Conservation (phyloP, 2,113 vertebrate genomes). For the Vidua chalybeata region DNA sequence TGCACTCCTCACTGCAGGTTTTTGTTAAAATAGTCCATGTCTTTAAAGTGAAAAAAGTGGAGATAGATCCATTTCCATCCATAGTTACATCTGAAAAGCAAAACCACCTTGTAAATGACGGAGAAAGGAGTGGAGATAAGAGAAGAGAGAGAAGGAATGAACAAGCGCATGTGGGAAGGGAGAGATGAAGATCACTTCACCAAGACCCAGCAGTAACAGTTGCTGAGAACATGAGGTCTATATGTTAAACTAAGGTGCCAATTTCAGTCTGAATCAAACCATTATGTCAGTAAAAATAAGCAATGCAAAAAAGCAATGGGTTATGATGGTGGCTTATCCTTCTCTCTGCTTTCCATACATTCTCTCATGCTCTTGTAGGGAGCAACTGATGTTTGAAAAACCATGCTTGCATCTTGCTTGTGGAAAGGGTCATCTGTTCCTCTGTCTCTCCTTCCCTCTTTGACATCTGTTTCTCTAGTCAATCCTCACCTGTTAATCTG, state of each 20-base stretch:
- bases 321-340: background rate
- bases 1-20: background rate
- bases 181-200: background rate
- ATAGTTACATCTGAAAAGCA: slow-evolving; percentile 56
- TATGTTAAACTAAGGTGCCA: slow-evolving; percentile 23
- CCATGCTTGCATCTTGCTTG: background rate
- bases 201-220: background rate
- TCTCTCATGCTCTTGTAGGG: background rate
- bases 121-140: background rate
- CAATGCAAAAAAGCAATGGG: background rate
- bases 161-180: background rate
- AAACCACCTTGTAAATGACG: background rate
- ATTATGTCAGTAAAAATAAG: slow-evolving; percentile 22
- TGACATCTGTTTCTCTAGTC: slow-evolving; percentile 64
- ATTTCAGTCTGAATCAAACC: slow-evolving; percentile 17
- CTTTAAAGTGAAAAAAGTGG: slow-evolving; percentile 29
- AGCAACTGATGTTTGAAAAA: slow-evolving; percentile 42
- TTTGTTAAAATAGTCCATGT: slow-evolving; percentile 24
- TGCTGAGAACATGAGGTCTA: background rate
- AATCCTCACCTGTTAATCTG: slow-evolving; percentile 67
- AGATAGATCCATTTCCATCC: slow-evolving; percentile 4
- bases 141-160: background rate
- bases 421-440: slow-evolving; percentile 65
- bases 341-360: background rate
- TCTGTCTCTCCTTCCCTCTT: slow-evolving; percentile 2